Evolutionary conservation across 2,113 vertebrate species (phyloP).

Genomic region (Pycnonotus jocosus): DNA sequence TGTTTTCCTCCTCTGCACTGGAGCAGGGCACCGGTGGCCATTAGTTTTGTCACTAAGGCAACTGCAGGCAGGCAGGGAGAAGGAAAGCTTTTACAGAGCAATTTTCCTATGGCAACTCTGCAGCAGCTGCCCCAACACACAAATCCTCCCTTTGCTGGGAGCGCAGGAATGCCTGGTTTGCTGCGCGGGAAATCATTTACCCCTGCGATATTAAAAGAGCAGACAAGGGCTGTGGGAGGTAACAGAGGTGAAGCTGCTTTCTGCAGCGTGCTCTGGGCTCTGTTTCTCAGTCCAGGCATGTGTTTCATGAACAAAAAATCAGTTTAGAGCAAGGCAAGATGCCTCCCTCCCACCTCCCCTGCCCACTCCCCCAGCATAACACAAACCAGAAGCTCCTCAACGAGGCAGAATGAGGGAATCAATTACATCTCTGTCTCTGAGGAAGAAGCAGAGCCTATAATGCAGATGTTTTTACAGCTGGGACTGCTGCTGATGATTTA

Average conservation of each 20-base stretch:
- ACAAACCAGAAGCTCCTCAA: conserved; percentile 44
- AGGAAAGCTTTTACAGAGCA: not conserved
- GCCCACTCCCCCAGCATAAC: not conserved
- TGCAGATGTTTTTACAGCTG: conserved; percentile 65
- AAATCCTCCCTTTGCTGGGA: not conserved
- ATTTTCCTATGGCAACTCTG: not conserved
- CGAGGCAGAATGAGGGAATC: conserved; percentile 14
- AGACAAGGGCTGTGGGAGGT: not conserved
- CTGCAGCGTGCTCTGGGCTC: not conserved
- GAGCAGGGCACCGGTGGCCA: not conserved
- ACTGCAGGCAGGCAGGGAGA: not conserved
- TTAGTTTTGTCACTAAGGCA: conserved; percentile 56
- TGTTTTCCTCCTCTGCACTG: not conserved
- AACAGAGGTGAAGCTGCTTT: not conserved
- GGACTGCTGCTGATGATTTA: conserved; percentile 2
- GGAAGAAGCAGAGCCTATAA: not conserved
- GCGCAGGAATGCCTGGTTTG: not conserved
- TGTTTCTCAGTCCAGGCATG: not conserved
- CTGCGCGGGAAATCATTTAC: not conserved
- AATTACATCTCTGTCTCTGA: conserved; percentile 20
- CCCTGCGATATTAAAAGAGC: not conserved
- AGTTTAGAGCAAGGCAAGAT: not conserved
- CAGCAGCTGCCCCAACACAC: not conserved
- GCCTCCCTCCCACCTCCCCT: not conserved
- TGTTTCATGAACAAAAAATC: not conserved